Conservation (phyloP, 2,113 vertebrate genomes). For the Gymnogyps californianus region DNA sequence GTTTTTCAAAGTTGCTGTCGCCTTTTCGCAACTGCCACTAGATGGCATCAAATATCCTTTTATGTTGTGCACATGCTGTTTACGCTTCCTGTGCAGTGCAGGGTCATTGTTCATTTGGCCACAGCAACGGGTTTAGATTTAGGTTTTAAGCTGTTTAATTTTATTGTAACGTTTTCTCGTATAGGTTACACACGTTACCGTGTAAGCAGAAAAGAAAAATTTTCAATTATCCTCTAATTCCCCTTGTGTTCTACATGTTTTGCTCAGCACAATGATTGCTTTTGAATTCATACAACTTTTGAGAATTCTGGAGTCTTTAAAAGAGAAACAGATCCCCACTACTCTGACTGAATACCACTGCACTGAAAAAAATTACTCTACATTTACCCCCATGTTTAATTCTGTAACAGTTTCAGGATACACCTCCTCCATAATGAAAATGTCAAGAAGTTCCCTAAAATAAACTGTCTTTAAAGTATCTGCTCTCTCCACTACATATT, state of each 20-base stretch:
- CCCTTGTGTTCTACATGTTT: not conserved
- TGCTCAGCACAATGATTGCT: not conserved
- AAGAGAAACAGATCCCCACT: not conserved
- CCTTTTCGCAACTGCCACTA: slow-evolving; percentile 44
- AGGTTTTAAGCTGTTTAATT: not conserved
- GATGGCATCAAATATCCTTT: slow-evolving; percentile 70
- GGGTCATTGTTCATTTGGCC: not conserved
- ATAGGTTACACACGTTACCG: not conserved
- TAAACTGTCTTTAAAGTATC: not conserved
- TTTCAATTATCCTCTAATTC: not conserved
- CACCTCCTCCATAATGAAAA: not conserved
- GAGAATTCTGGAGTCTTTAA: not conserved
- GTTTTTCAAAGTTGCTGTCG: not conserved
- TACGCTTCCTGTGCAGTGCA: not conserved
- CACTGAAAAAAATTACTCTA: not conserved
- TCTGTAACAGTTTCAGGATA: not conserved
- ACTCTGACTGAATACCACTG: not conserved
- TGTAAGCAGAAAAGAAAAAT: not conserved
- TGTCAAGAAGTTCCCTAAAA: not conserved
- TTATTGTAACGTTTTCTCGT: not conserved
- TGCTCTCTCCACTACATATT: not conserved
- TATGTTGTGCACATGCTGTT: not conserved
- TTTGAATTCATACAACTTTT: not conserved
- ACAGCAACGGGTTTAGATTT: not conserved
- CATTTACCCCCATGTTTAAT: not conserved